Conservation (phyloP, 2,113 vertebrate species). For the Myrmophylax atrothorax region DNA sequence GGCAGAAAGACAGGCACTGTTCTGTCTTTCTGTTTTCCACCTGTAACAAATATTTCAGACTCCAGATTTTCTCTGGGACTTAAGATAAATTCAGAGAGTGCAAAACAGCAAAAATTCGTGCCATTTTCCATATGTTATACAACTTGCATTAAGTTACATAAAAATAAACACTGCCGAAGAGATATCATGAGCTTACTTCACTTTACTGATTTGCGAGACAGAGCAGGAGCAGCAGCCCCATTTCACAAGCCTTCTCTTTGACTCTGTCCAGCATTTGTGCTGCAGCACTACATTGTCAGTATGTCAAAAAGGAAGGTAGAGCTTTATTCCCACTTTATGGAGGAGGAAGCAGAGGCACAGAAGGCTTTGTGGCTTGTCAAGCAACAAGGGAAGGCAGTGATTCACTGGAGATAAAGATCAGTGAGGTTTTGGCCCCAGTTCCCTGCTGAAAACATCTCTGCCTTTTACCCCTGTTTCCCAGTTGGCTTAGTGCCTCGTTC, state of each 20-base stretch:
- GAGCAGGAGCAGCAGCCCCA: neutral
- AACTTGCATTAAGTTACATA: slow-evolving; percentile 12
- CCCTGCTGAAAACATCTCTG: neutral
- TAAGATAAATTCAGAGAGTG: slow-evolving; percentile 1
- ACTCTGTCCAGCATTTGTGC: neutral
- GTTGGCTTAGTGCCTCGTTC: neutral
- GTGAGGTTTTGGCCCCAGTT: neutral
- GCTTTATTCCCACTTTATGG: neutral
- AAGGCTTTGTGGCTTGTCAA: neutral
- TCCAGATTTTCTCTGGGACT: neutral
- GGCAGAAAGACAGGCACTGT: neutral
- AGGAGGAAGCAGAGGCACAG: neutral
- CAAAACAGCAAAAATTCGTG: neutral
- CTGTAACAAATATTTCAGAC: neutral
- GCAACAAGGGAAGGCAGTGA: neutral
- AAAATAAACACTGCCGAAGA: slow-evolving; percentile 2
- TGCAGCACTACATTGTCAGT: neutral
- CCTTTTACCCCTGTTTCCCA: neutral
- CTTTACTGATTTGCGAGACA: neutral
- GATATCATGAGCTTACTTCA: neutral
- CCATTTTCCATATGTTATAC: slow-evolving; percentile 3
- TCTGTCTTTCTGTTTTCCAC: slow-evolving; percentile 25
- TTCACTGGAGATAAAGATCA: neutral
- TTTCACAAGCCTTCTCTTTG: neutral
- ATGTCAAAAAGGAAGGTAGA: neutral